Evolutionary conservation across 2,888 invertebrate genomes (phyloP), one percentile per base, ranked within the genome.

Genomic region (Melieria crassipennis): DNA sequence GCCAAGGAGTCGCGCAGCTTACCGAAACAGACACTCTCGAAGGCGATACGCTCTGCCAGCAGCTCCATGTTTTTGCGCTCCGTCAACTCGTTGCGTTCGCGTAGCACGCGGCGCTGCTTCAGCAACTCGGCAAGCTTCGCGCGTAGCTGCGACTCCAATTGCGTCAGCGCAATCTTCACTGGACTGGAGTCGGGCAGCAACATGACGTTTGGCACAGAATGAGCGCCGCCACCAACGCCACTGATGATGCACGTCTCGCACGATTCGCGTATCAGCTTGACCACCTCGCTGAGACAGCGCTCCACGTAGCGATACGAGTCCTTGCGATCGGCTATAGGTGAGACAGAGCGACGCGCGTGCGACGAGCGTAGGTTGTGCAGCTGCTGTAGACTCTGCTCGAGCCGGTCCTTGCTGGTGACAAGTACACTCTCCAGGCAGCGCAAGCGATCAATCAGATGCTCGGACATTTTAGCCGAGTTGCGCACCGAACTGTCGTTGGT

Each of bases 41-140:
- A 94, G 0, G 94, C 94, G 30, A 94, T 88, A 81, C 94, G 92
- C 85, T 94, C 94, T 2, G 94, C 94, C 69, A 94, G 87, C 69
- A 94, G 88, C 80, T 92, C 91, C 75, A 93, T 86, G 81, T 91
- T 91, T 75, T 91, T 91, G 62, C 90, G 89, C 72, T 90, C 90
- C 68, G 92, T 91, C 75, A 93, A 88, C 79, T 92, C 90, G 70
- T 92, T 92, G 10, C 90, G 89, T 80, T 92, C 91, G 76, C 91
- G 88, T 43, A 94, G 87, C 66, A 89, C 88, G 71, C 91, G 90
- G 80, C 92, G 90, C 80, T 90, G 91, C 78, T 90, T 90, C 50
- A 92, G 89, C 78, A 94, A 88, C 78, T 92, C 92, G 63, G 89
- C 87, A 70, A 94, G 87, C 85, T 94, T 94, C 11, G 89, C 89